Evolutionary conservation across 2,797 vertebrate species (phyloP).

Genomic region (Semaprochilodus insignis): DNA sequence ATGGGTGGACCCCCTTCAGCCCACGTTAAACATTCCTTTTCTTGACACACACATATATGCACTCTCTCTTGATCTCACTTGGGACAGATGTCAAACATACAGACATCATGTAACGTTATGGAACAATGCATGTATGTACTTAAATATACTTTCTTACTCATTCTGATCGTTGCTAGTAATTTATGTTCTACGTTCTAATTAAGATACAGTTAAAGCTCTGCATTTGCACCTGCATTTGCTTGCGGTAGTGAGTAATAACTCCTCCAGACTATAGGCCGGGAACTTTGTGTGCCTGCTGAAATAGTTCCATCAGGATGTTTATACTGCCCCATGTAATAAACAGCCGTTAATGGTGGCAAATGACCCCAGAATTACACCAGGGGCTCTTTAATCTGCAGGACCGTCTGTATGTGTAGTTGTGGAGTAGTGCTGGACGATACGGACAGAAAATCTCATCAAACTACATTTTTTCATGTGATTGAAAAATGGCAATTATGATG

Average conservation of each 20-base stretch:
- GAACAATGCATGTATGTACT: not conserved
- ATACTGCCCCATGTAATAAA: constrained; percentile 23
- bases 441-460: not conserved
- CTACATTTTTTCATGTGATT: too few species aligned
- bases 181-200: not conserved
- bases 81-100: not conserved
- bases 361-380: not conserved
- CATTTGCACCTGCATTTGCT: not conserved
- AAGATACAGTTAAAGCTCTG: not conserved
- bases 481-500: too few species aligned
- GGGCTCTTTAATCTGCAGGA: not conserved
- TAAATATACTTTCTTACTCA: not conserved
- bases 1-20: not conserved
- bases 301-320: constrained; percentile 1
- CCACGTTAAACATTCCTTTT: not conserved
- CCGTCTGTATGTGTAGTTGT: not conserved
- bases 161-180: not conserved
- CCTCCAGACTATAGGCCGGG: not conserved
- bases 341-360: not conserved
- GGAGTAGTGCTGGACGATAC: not conserved
- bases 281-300: not conserved
- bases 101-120: not conserved
- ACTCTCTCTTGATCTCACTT: not conserved
- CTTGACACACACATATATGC: not conserved
- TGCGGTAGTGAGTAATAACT: not conserved